These are phyloP conservation scores for Phyllopteryx taeniolatus DNA, from an alignment of 2,113 vertebrate genomes.

Conservation along the genomic window DNA sequence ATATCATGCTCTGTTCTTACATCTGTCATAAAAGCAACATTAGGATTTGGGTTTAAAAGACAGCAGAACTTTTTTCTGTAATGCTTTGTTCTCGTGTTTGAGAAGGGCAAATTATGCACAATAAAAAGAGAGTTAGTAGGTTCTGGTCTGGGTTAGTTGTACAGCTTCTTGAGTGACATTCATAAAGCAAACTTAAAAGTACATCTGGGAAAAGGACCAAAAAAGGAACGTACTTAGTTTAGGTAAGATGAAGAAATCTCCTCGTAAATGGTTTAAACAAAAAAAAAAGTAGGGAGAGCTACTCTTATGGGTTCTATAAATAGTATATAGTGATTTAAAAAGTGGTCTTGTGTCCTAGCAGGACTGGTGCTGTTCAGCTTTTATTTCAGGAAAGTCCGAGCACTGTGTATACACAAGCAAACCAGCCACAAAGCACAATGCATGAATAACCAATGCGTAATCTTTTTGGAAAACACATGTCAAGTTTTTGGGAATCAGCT, in stretches of 20 bases:
- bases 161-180: background rate
- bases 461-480: background rate
- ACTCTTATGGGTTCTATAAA: background rate
- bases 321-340: background rate
- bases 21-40: slow-evolving; percentile 18
- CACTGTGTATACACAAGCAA: background rate
- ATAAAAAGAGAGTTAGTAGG: background rate
- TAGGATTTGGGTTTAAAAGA: slow-evolving; percentile 8
- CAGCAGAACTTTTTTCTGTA: slow-evolving; percentile 15
- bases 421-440: slow-evolving; percentile 1
- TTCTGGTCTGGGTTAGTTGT: background rate
- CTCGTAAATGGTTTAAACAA: background rate
- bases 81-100: background rate
- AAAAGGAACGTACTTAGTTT: background rate
- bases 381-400: background rate
- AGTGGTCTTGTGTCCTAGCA: background rate
- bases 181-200: background rate
- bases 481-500: background rate
- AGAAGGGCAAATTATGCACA: background rate
- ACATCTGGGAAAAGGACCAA: background rate
- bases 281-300: background rate
- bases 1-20: slow-evolving; percentile 1
- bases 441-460: slow-evolving; percentile 1
- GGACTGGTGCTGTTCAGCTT: background rate
- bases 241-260: background rate